Conservation (phyloP, 2,888 invertebrate genomes). For the Chaetogeoica ovagalla region DNA sequence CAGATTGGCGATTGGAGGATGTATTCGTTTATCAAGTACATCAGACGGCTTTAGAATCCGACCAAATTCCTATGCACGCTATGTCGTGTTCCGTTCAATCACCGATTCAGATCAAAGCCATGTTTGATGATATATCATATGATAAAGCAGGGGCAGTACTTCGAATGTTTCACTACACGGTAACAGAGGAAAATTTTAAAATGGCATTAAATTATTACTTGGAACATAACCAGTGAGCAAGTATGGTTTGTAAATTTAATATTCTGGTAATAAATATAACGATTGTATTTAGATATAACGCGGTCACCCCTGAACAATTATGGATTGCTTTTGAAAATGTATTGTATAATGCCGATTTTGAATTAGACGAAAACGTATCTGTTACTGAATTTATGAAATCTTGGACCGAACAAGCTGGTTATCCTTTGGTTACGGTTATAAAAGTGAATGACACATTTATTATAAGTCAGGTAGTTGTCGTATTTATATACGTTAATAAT, state of each 20-base stretch:
- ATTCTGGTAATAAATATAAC: neutral
- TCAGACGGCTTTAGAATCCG: conserved; percentile 62
- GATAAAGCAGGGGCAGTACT: conserved; percentile 70
- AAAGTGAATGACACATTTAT: conserved; percentile 61
- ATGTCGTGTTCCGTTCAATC: conserved; percentile 66
- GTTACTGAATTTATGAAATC: conserved; percentile 70
- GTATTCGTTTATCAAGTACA: conserved; percentile 59
- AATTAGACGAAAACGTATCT: conserved; percentile 56
- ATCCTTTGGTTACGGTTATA: conserved; percentile 67
- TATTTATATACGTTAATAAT: neutral
- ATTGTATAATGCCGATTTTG: conserved; percentile 52
- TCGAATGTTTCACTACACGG: conserved; percentile 70
- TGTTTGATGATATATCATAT: conserved; percentile 72
- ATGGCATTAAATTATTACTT: conserved; percentile 64
- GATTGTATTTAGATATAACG: neutral
- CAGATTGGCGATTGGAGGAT: conserved; percentile 55
- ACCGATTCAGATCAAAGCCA: conserved; percentile 65
- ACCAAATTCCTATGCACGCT: conserved; percentile 67
- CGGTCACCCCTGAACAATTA: conserved; percentile 54
- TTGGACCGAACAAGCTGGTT: conserved; percentile 75
- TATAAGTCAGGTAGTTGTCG: conserved; percentile 62
- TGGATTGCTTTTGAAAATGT: conserved; percentile 58
- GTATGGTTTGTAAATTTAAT: neutral
- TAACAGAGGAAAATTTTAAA: conserved; percentile 64
- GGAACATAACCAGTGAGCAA: neutral